Evolutionary conservation across 2,113 vertebrate species (phyloP).

Genomic region (Myotis brandtii): DNA sequence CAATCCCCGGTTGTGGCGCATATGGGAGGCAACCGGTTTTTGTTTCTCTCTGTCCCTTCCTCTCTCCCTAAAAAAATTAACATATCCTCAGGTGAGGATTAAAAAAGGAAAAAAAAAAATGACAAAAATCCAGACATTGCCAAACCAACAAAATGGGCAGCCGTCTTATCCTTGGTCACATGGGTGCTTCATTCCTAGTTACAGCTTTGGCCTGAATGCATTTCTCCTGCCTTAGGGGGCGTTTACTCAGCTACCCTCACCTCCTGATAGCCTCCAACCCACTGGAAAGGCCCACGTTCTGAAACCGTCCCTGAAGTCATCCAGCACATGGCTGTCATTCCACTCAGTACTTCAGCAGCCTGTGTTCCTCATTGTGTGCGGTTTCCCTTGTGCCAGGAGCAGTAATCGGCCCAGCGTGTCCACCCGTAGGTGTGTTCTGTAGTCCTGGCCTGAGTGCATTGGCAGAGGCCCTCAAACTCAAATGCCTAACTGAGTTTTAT

Average conservation of each 20-base stretch:
- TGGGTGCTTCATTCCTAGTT: neutral
- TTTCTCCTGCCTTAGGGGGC: neutral
- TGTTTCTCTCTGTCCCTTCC: no score
- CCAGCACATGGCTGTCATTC: neutral
- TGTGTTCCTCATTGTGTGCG: neutral
- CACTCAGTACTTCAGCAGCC: neutral
- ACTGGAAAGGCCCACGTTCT: neutral
- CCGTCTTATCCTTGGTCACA: neutral
- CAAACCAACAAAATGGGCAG: neutral
- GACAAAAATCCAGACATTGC: neutral
- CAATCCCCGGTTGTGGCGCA: no score
- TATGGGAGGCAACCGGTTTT: no score
- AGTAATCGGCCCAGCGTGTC: neutral
- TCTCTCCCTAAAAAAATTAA: no score
- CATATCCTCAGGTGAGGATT: no score
- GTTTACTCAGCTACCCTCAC: neutral
- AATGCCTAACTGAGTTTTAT: neutral
- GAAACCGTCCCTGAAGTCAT: neutral
- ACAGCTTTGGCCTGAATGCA: neutral
- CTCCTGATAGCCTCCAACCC: neutral
- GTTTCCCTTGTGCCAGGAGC: neutral
- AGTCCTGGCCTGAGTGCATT: neutral
- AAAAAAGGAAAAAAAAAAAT: neutral
- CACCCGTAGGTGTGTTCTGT: neutral
- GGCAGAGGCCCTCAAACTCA: neutral